Percentiles rank a stretch among this genome's conserved stretches.
Conservation (phyloP, 1,140 invertebrate species). For the Sesamia nonagrioides region DNA sequence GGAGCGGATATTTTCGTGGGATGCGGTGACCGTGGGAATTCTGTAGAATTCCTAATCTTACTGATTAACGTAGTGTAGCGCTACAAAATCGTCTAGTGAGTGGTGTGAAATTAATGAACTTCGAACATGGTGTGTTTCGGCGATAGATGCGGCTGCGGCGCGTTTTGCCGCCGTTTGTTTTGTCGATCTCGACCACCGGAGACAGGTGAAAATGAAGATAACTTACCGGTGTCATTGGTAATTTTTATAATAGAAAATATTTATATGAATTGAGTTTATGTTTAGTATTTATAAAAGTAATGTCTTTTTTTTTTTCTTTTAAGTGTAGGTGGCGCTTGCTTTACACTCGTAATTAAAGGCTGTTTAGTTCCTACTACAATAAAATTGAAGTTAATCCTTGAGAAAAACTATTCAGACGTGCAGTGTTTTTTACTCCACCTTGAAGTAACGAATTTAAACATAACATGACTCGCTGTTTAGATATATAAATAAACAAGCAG, state of each 20-base stretch:
- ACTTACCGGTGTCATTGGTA: constrained; percentile 74
- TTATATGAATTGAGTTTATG: background rate
- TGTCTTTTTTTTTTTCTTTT: background rate
- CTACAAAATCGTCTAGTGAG: background rate
- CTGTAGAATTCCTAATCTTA: background rate
- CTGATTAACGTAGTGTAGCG: background rate
- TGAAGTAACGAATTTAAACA: constrained; percentile 5
- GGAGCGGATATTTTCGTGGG: constrained; percentile 45
- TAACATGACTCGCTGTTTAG: constrained; percentile 5
- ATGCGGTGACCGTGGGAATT: constrained; percentile 38
- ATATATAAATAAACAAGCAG: background rate
- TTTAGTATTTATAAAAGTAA: background rate
- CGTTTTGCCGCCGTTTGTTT: constrained; percentile 75
- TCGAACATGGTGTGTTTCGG: constrained; percentile 70
- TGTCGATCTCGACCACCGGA: constrained; percentile 66
- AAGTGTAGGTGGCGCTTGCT: background rate
- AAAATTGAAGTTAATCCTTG: background rate
- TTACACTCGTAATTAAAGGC: background rate
- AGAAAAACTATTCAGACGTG: background rate
- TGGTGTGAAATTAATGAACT: constrained; percentile 34
- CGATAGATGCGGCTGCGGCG: constrained; percentile 70
- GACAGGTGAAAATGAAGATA: constrained; percentile 58
- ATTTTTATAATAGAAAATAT: constrained; percentile 43
- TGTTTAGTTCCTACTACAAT: background rate
- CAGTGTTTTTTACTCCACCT: constrained; percentile 15